phyloP scores from a whole-genome alignment of 2,113 vertebrate species.

The Cottus gobio region DNA sequence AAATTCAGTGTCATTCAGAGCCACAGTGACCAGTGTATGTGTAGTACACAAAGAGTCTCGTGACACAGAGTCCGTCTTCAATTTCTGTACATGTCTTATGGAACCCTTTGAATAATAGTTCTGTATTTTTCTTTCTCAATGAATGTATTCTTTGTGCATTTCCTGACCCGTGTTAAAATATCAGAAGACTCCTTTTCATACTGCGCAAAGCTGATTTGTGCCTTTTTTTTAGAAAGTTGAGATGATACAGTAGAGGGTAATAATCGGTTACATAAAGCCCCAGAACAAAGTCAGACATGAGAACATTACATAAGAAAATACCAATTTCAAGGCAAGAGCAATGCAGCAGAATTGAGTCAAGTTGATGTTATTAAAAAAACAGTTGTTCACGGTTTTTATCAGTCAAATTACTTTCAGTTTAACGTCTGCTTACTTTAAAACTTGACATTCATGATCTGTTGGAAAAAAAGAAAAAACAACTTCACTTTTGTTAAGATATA shows the following conservation, averaged over 20 bases:
- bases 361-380: slow-evolving; percentile 2
- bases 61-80: slow-evolving; percentile 12
- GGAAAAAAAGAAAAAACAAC: neutral
- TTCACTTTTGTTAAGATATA: neutral
- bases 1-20: slow-evolving; percentile 37
- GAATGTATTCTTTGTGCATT: slow-evolving; percentile 55
- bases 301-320: slow-evolving; percentile 10
- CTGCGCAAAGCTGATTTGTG: slow-evolving; percentile 65
- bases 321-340: slow-evolving; percentile 5
- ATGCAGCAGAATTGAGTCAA: slow-evolving; percentile 5
- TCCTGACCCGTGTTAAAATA: slow-evolving; percentile 30
- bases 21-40: slow-evolving; percentile 44
- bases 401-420: slow-evolving; percentile 25
- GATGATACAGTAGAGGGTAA: slow-evolving; percentile 6
- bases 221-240: slow-evolving; percentile 62
- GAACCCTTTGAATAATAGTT: slow-evolving; percentile 34
- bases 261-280: slow-evolving; percentile 1
- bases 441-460: slow-evolving; percentile 4
- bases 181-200: slow-evolving; percentile 41
- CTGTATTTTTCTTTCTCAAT: slow-evolving; percentile 53
- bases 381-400: slow-evolving; percentile 3
- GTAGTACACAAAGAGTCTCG: slow-evolving; percentile 41
- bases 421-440: neutral
- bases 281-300: neutral
- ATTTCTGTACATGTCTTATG: slow-evolving; percentile 22